Conservation (phyloP, 1,140 invertebrate species). For the Dryas iulia region DNA sequence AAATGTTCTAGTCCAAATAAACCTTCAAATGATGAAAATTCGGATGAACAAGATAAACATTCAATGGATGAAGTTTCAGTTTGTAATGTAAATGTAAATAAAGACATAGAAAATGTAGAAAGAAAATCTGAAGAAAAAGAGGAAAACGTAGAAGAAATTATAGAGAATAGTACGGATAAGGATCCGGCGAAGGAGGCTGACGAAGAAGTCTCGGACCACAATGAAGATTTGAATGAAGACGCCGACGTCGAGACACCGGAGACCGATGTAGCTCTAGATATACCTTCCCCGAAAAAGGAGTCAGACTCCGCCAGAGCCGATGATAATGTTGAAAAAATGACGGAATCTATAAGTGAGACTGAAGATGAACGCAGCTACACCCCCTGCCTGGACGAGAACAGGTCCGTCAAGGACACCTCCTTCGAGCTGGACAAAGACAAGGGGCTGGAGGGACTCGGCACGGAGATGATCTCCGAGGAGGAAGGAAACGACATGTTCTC, state of each 20-base stretch:
- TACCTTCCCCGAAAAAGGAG: conserved; percentile 26
- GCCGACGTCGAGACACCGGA: not conserved
- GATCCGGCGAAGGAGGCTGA: conserved; percentile 13
- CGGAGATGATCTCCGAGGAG: conserved; percentile 87
- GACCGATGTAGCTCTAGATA: conserved; percentile 1
- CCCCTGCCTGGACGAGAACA: conserved; percentile 84
- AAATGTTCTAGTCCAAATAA: not conserved
- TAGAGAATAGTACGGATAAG: not conserved
- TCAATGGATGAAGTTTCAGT: conserved; percentile 14
- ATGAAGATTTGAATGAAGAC: conserved; percentile 22
- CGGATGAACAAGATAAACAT: conserved; percentile 15
- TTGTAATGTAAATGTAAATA: conserved; percentile 2
- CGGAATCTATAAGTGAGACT: conserved; percentile 82
- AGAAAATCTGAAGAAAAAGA: conserved; percentile 18
- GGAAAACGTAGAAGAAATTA: conserved; percentile 13
- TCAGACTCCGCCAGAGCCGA: conserved; percentile 27
- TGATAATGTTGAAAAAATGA: conserved; percentile 76
- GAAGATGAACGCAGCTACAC: conserved; percentile 84
- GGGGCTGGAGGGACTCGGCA: conserved; percentile 83
- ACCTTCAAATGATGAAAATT: not conserved
- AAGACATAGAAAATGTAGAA: not conserved
- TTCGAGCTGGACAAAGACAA: conserved; percentile 67
- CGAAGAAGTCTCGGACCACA: conserved; percentile 19
- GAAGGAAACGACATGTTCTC: conserved; percentile 82
- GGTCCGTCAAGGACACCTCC: conserved; percentile 66